Evolutionary conservation across 2,888 invertebrate genomes (phyloP).

Genomic region (Drosophila atripex): DNA sequence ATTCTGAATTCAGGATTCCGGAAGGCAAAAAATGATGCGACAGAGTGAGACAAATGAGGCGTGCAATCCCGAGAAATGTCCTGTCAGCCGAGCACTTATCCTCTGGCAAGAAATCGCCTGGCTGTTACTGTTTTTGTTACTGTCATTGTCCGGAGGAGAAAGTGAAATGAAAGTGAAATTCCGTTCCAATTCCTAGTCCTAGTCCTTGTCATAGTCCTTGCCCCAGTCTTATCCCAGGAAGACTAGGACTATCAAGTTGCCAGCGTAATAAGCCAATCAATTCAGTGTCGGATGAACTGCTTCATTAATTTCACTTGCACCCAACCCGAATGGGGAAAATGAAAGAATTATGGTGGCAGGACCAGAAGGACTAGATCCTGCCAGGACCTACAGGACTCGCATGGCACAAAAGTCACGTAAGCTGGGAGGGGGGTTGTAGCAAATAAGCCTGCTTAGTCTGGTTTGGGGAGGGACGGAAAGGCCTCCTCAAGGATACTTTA

Average conservation of each 20-base stretch:
- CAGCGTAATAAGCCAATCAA: slow-evolving; percentile 75
- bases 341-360: slow-evolving; percentile 44
- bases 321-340: not conserved
- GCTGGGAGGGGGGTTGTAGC: slow-evolving; percentile 9
- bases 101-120: no score
- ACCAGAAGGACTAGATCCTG: not conserved
- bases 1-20: not conserved
- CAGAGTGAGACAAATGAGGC: slow-evolving; percentile 43
- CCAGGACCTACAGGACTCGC: slow-evolving; percentile 20
- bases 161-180: slow-evolving; percentile 25
- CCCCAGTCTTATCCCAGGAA: not conserved
- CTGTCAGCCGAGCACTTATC: slow-evolving; percentile 39
- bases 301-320: slow-evolving; percentile 70
- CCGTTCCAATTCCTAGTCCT: slow-evolving; percentile 11
- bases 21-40: slow-evolving; percentile 5
- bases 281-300: slow-evolving; percentile 78
- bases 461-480: not conserved
- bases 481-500: slow-evolving; percentile 28
- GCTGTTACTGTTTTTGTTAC: not conserved
- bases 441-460: slow-evolving; percentile 39
- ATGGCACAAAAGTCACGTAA: slow-evolving; percentile 74
- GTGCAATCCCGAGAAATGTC: slow-evolving; percentile 54
- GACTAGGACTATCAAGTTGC: slow-evolving; percentile 55
- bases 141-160: not conserved
- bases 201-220: not conserved